These are phyloP conservation scores for Sinocyclocheilus grahami DNA, from an alignment of 2,113 vertebrate genomes.

Conservation along the genomic window DNA sequence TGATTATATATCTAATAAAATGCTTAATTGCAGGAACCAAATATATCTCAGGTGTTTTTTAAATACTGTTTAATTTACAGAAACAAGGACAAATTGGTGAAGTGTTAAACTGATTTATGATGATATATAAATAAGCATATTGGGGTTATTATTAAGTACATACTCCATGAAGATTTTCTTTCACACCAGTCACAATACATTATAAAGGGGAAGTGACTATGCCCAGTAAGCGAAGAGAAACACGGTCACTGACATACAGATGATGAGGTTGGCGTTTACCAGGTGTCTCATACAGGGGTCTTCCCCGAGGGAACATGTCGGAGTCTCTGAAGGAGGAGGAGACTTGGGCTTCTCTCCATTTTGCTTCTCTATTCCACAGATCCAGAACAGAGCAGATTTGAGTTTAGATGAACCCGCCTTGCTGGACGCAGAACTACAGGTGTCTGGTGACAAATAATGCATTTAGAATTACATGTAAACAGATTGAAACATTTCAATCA, in stretches of 20 bases:
- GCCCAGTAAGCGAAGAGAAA: constrained; percentile 93
- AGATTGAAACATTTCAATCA: not conserved
- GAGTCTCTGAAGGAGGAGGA: constrained; percentile 21
- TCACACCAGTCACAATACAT: not conserved
- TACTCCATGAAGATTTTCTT: not conserved
- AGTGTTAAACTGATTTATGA: constrained; percentile 5
- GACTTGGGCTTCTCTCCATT: rapidly evolving
- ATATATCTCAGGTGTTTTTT: not conserved
- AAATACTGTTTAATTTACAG: constrained; percentile 7
- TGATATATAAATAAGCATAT: not conserved
- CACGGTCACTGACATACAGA: constrained; percentile 76
- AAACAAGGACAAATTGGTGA: not conserved
- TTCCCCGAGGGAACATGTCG: constrained; percentile 74
- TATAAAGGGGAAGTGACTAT: not conserved
- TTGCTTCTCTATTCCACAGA: constrained; percentile 86
- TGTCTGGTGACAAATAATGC: constrained; percentile 17
- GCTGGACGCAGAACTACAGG: not conserved
- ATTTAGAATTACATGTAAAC: not conserved
- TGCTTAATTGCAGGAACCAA: constrained; percentile 38
- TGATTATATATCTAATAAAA: constrained; percentile 39
- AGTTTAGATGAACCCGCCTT: constrained; percentile 68
- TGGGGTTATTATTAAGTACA: not conserved
- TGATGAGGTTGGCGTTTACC: constrained; percentile 83
- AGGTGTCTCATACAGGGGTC: constrained; percentile 68
- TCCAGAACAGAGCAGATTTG: constrained; percentile 79